Conservation (phyloP, 2,888 invertebrate species). For the Diplazon laetatorius region DNA sequence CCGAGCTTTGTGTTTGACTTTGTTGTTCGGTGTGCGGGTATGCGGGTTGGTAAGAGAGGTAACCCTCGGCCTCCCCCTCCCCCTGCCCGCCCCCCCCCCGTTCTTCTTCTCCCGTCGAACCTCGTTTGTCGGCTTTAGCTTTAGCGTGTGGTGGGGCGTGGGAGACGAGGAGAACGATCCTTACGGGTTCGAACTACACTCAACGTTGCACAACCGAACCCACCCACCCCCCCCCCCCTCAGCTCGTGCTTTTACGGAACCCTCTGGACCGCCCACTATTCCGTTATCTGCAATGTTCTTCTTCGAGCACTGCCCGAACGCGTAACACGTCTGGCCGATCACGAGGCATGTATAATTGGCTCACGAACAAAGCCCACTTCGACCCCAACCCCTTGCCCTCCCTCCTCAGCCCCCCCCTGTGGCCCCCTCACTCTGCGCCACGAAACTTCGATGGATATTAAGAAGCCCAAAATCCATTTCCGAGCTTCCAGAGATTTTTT, state of each 20-base stretch:
- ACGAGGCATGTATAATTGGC: conserved; percentile 62
- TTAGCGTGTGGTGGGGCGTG: conserved; percentile 50
- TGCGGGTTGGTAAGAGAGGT: conserved; percentile 45
- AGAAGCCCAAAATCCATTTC: conserved; percentile 4
- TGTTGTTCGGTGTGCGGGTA: conserved; percentile 52
- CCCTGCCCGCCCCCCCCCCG: no score
- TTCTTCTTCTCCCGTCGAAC: no score
- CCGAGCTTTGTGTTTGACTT: conserved; percentile 55
- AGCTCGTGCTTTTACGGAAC: conserved; percentile 25
- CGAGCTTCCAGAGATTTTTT: background rate
- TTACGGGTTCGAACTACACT: conserved; percentile 18
- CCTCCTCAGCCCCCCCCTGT: no score
- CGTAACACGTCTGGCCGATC: conserved; percentile 60
- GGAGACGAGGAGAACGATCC: conserved; percentile 52
- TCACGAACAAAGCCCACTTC: conserved; percentile 58
- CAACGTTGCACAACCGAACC: conserved; percentile 22
- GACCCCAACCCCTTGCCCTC: no score
- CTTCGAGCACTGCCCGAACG: conserved; percentile 38
- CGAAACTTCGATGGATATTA: conserved; percentile 23
- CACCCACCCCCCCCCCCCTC: no score
- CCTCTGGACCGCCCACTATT: conserved; percentile 26
- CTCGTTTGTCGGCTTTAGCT: conserved; percentile 59
- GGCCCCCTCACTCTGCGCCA: conserved; percentile 1
- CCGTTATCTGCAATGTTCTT: conserved; percentile 52
- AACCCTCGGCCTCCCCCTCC: no score